Evolutionary conservation across 2,888 invertebrate species (phyloP).

Genomic region (Balanococcus diminutus): DNA sequence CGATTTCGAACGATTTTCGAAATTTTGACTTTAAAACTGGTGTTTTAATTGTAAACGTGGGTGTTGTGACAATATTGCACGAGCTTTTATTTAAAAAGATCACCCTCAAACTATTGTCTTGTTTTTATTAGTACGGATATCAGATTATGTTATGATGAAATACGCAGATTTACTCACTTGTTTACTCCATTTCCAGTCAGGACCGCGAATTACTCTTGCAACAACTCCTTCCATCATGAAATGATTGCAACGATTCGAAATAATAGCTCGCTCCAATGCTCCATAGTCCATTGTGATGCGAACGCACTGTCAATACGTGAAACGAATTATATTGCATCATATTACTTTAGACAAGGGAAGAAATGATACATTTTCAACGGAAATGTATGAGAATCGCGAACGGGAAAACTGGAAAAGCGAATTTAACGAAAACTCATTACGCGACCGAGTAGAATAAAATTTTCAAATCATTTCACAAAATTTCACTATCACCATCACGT

Average conservation of each 20-base stretch:
- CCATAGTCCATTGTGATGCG: too few relatives aligned
- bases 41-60: too few relatives aligned
- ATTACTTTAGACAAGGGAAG: not conserved
- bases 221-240: conserved; percentile 96
- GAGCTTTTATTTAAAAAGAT: too few relatives aligned
- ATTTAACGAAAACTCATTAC: not conserved
- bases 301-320: not conserved
- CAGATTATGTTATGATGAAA: not conserved
- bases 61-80: too few relatives aligned
- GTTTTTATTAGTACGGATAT: too few relatives aligned
- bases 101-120: too few relatives aligned
- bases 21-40: too few relatives aligned
- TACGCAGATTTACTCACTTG: conserved; percentile 71
- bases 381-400: not conserved
- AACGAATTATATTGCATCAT: not conserved
- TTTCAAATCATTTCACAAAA: too few relatives aligned
- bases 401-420: not conserved
- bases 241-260: conserved; percentile 72
- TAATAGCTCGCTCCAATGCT: conserved; percentile 44
- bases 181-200: conserved; percentile 99
- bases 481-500: not conserved
- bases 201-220: conserved; percentile 91
- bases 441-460: too few relatives aligned
- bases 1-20: too few relatives aligned
- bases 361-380: not conserved